These are phyloP conservation scores for Gymnocephalus cernua DNA, from an alignment of 2,113 vertebrate species.

Conservation along the genomic window DNA sequence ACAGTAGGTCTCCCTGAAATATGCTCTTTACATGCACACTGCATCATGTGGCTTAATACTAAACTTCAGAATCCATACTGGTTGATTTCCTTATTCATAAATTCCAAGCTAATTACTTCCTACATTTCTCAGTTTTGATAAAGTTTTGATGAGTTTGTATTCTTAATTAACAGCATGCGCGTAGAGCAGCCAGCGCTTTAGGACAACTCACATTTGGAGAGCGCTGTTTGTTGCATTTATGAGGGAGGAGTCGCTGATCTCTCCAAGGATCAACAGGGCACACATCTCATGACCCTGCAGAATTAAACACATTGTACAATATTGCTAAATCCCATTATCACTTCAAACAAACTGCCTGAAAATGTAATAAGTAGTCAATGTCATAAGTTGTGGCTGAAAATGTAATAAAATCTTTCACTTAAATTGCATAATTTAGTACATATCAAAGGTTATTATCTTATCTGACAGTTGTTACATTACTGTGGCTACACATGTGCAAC, in stretches of 20 bases:
- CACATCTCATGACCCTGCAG: conserved; percentile 97
- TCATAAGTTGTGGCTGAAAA: background rate
- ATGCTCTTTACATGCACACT: background rate
- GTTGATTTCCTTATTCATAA: background rate
- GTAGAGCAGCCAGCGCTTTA: background rate
- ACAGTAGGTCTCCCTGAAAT: background rate
- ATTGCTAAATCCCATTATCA: background rate
- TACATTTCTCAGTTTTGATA: background rate
- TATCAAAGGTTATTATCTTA: background rate
- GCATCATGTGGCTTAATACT: background rate
- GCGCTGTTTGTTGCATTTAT: conserved; percentile 96
- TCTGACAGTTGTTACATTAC: background rate
- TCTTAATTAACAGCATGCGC: background rate
- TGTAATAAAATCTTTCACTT: background rate
- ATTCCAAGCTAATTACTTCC: background rate
- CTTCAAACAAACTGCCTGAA: background rate
- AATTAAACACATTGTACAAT: conserved; percentile 18
- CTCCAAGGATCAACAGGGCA: conserved; percentile 96
- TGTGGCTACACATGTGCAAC: conserved; percentile 28
- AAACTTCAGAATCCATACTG: background rate
- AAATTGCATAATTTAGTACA: background rate
- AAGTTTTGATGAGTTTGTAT: background rate
- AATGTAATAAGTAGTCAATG: background rate
- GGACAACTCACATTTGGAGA: conserved; percentile 93
- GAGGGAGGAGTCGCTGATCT: conserved; percentile 93